Conservation (phyloP, 2,888 invertebrate species). For the Agriopis marginaria region DNA sequence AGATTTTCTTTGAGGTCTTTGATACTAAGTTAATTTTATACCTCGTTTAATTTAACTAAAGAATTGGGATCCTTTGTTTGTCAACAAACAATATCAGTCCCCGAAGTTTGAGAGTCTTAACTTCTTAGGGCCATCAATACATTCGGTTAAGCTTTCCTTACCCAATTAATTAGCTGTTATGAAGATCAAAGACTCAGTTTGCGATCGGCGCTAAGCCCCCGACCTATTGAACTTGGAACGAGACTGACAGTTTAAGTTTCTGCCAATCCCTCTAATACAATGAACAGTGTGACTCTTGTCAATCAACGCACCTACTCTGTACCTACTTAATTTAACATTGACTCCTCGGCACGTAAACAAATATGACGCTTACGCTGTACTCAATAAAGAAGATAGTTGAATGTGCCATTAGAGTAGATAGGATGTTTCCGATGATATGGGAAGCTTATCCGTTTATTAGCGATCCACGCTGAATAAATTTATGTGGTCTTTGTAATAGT, state of each 20-base stretch:
- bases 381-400: conserved; percentile 49
- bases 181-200: conserved; percentile 79
- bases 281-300: conserved; percentile 73
- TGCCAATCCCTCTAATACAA: conserved; percentile 68
- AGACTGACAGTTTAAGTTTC: conserved; percentile 77
- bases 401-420: conserved; percentile 44
- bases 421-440: conserved; percentile 51
- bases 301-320: conserved; percentile 60
- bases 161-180: conserved; percentile 80
- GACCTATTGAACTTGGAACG: conserved; percentile 71
- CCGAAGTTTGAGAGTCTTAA: conserved; percentile 53
- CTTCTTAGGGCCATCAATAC: conserved; percentile 66
- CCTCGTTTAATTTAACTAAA: conserved; percentile 22
- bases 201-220: conserved; percentile 68
- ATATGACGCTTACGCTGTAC: conserved; percentile 47
- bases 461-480: conserved; percentile 77
- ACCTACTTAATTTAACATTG: conserved; percentile 65
- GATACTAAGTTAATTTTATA: conserved; percentile 9
- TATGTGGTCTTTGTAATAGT: conserved; percentile 75
- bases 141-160: conserved; percentile 72
- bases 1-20: too few species aligned
- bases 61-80: conserved; percentile 49
- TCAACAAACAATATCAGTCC: conserved; percentile 60
- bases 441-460: conserved; percentile 75
- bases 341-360: conserved; percentile 53